Base-by-base conservation (phyloP, 2,113 vertebrate species). In the Circaetus gallicus region DNA sequence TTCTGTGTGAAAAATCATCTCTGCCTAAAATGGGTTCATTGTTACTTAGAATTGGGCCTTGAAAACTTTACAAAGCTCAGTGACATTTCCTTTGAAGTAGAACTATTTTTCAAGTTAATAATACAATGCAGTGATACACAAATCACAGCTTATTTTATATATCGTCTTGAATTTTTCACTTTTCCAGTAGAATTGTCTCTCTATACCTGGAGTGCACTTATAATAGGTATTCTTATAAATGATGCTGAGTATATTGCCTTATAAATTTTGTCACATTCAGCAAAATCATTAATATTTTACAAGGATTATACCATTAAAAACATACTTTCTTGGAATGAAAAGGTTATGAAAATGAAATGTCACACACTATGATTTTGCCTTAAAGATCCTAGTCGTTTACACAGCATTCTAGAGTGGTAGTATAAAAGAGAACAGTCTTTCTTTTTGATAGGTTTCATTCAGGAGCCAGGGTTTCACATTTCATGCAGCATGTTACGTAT, bases 261-360 rank as follows among this genome's bases (percentile, higher is more conserved):
- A 95, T 85, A 72, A 61, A 91, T 97, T 89, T 86, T 95, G 79
- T 95, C 94, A 92, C 49, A 69, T 81, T 95, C 79, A 94, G 86
- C 69, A 92, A 96, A 94, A 96, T 79, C 65, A 77, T 97, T 93
- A 93, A 95, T 95, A 95, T 85, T 97, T 95, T 93, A 82, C 21
- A 14, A 82, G 73, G 32, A 82, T 66, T 93, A 56, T 95, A 86
- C 82, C 90, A 90, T 89, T 95, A 96, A 94, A 95, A 92, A 78
- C 80, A 65, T 74, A 61, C 56, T 84, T 90, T n/a, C 31, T 14
- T 82, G 18, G 56, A 38, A 58, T 85, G 71, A 89, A 92, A 95
- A 95, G 38, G 55, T 82, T 92, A 85, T 86, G 91, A 83, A 96
- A 96, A 89, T 89, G 71, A 96, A 96, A 85, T 90, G 80, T 82